These are phyloP conservation scores for Prunella strophiata DNA, from an alignment of 2,797 vertebrate genomes.

Conservation along the genomic window DNA sequence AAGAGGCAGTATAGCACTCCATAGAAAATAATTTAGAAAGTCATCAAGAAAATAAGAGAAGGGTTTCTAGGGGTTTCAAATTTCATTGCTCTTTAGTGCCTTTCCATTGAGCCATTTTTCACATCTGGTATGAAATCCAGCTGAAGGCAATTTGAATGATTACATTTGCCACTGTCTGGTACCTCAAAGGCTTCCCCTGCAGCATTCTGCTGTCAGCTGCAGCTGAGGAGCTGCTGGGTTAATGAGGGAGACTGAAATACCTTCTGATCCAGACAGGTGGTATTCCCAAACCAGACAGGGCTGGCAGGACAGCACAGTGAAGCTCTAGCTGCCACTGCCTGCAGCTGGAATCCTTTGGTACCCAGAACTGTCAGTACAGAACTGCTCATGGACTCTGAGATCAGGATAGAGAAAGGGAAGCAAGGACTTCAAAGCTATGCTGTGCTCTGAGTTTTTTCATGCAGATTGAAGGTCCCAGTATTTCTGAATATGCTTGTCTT, in stretches of 20 bases:
- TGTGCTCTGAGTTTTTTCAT: neutral
- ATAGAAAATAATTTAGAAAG: neutral
- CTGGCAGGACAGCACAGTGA: neutral
- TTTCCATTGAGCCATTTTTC: neutral
- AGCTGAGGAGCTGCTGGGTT: neutral
- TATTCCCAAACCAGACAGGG: neutral
- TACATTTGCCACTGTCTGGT: neutral
- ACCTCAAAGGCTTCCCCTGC: neutral
- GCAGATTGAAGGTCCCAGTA: neutral
- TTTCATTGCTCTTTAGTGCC: neutral
- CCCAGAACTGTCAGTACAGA: neutral
- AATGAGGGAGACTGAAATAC: neutral
- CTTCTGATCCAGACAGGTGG: neutral
- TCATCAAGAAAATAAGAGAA: neutral
- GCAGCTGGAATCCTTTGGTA: neutral
- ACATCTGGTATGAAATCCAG: neutral
- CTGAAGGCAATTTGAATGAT: neutral
- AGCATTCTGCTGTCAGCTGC: neutral
- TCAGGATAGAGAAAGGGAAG: neutral
- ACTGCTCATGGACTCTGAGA: neutral
- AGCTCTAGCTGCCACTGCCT: neutral
- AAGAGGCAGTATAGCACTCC: neutral
- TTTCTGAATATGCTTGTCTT: slow-evolving; percentile 31
- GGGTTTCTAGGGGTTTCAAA: neutral
- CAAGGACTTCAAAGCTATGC: neutral